Evolutionary conservation across 2,797 vertebrate species (phyloP).

Genomic region (Psittacula derbiana): DNA sequence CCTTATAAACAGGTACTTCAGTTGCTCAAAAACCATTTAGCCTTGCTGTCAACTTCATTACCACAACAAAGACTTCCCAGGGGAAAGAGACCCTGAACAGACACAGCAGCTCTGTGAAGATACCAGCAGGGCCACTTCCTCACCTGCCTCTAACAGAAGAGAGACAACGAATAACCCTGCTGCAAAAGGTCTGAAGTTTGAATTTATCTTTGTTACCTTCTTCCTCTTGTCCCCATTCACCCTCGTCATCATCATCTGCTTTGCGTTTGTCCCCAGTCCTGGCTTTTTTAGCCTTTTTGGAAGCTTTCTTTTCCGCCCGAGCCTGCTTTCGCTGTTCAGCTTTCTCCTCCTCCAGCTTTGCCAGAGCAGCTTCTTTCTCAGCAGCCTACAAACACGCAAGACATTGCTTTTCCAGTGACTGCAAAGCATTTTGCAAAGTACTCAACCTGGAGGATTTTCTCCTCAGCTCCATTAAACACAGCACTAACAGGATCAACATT

Average conservation of each 20-base stretch:
- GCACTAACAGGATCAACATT: not conserved
- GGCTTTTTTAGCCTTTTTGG: conserved; percentile 84
- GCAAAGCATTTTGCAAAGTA: not conserved
- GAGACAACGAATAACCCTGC: fast-evolving
- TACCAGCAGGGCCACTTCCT: not conserved
- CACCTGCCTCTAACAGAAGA: not conserved
- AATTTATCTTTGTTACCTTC: conserved; percentile 55
- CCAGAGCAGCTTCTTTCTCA: conserved; percentile 86
- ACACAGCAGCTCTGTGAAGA: not conserved
- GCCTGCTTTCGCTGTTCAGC: conserved; percentile 82
- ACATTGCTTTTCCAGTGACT: not conserved
- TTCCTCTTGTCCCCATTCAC: conserved; percentile 74
- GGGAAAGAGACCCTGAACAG: not conserved
- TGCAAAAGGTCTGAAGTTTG: not conserved
- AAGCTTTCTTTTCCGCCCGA: conserved; percentile 85
- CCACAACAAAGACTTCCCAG: not conserved
- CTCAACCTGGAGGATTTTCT: not conserved
- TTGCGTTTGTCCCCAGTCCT: conserved; percentile 82
- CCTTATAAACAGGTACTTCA: not conserved
- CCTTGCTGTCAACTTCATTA: not conserved
- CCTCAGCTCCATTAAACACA: not conserved
- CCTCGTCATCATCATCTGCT: conserved; percentile 74
- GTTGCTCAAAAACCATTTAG: not conserved
- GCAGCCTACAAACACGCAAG: conserved; percentile 77
- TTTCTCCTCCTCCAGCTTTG: conserved; percentile 86